Conservation (phyloP, 2,113 vertebrate genomes). For the Sarotherodon lohbergeri region DNA sequence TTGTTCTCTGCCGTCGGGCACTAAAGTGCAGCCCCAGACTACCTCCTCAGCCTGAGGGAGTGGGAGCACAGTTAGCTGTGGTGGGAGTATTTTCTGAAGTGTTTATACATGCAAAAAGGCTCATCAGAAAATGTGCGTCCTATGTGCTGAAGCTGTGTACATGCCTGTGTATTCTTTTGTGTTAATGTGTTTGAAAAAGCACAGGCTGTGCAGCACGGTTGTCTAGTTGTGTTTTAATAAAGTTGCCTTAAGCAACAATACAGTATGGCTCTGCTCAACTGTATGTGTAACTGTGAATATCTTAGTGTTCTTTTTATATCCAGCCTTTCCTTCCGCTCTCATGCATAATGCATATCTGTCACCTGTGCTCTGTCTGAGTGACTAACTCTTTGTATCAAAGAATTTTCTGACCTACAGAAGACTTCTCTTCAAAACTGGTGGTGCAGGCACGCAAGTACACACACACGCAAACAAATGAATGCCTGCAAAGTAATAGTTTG, state of each 20-base stretch:
- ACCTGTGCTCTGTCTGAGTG: slow-evolving; percentile 62
- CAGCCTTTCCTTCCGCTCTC: slow-evolving; percentile 21
- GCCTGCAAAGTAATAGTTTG: not conserved
- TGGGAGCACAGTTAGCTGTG: not conserved
- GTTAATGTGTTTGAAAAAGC: slow-evolving; percentile 15
- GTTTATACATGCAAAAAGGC: not conserved
- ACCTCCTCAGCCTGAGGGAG: slow-evolving; percentile 25
- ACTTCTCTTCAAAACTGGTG: slow-evolving; percentile 12
- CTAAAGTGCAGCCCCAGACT: slow-evolving; percentile 36
- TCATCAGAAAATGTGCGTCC: not conserved
- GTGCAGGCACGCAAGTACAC: not conserved
- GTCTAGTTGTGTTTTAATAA: slow-evolving; percentile 28
- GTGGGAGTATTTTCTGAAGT: not conserved
- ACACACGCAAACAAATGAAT: not conserved
- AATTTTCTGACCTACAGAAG: slow-evolving; percentile 47
- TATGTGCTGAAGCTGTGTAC: not conserved
- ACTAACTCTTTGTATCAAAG: slow-evolving; percentile 60
- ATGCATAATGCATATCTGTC: slow-evolving; percentile 70
- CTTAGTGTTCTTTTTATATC: slow-evolving; percentile 64
- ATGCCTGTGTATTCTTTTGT: not conserved
- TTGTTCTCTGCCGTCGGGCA: slow-evolving; percentile 18
- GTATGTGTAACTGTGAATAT: slow-evolving; percentile 57
- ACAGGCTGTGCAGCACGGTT: not conserved
- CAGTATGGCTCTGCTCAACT: slow-evolving; percentile 24
- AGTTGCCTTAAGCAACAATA: slow-evolving; percentile 17